Base-by-base conservation (phyloP, 2,113 vertebrate genomes). In the Ceyx margarethae region DNA sequence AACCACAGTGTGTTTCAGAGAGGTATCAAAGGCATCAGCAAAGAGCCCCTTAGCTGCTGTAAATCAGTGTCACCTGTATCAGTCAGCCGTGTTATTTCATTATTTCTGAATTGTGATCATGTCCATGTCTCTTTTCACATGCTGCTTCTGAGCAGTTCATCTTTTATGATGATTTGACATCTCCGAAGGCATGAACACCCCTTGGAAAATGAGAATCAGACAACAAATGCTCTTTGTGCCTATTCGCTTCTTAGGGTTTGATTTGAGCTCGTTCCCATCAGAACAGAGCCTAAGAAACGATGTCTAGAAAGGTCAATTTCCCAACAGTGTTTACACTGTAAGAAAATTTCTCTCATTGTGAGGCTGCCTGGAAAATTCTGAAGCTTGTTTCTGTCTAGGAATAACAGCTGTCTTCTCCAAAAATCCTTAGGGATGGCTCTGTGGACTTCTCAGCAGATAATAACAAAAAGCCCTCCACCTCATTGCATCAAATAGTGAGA, bases 71-170 rank as follows among this genome's bases (percentile, higher is more conserved):
- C 51, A 25, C 64, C 89, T 87, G 15, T 62, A 53, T 65, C 65
- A 74, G 57, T 25, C 57, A 84, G 21, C 13, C 19, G 16, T 20
- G 14, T 35, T 80, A 83, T 91, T 93, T 89, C 25, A 33, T 87
- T 73, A 62, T 91, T 95, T 90, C 51, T 91, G 60, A 89, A 75
- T 87, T 79, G 25, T 90, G 84, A 80, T 67, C 57, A 13, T 40
- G 33, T 33, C 81, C 57, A 33, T 23, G 31, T 67, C 26, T 53
- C 69, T 37, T 85, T 95, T 91, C 58, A 76, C 58, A 82, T 17
- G 43, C 12, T 73, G 13, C 11, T 71, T 87, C 33, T 81, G n/a
- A 89, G 67, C 40, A 92, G 42, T 29, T 26, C 9, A 77, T 64
- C n/a, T 37, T 77, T 89, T 85, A 64, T 60, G 43, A 58, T 40